Evolutionary conservation across 2,113 vertebrate genomes (phyloP).

Genomic region (Columbina picui): DNA sequence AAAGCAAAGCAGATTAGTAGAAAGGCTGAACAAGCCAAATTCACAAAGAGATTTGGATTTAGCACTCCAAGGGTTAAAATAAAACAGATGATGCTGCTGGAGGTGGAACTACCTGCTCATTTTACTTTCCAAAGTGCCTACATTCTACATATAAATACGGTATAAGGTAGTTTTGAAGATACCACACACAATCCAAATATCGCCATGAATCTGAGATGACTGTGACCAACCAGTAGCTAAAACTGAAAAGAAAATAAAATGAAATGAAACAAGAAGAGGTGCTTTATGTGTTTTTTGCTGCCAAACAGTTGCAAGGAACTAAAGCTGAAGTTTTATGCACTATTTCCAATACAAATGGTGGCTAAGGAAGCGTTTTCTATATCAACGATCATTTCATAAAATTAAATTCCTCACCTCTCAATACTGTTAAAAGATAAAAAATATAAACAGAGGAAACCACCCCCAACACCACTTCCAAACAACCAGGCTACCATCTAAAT

Average conservation of each 20-base stretch:
- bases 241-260: background rate
- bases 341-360: background rate
- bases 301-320: background rate
- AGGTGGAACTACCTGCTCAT: background rate
- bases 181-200: background rate
- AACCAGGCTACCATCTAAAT: background rate
- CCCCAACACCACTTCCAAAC: background rate
- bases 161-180: background rate
- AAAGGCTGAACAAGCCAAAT: background rate
- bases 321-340: background rate
- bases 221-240: background rate
- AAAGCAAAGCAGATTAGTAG: slow-evolving; percentile 17
- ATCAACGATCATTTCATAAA: background rate
- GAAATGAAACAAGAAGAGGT: too few relatives aligned
- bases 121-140: background rate
- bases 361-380: background rate
- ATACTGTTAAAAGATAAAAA: background rate
- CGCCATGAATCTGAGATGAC: background rate
- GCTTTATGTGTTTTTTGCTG: background rate
- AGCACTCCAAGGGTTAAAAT: background rate
- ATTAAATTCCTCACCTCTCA: background rate
- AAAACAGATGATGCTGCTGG: background rate
- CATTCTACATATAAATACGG: background rate
- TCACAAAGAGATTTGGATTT: background rate
- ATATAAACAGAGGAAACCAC: background rate